Conservation (phyloP, 2,888 invertebrate genomes). For the Agrochola lychnidis region DNA sequence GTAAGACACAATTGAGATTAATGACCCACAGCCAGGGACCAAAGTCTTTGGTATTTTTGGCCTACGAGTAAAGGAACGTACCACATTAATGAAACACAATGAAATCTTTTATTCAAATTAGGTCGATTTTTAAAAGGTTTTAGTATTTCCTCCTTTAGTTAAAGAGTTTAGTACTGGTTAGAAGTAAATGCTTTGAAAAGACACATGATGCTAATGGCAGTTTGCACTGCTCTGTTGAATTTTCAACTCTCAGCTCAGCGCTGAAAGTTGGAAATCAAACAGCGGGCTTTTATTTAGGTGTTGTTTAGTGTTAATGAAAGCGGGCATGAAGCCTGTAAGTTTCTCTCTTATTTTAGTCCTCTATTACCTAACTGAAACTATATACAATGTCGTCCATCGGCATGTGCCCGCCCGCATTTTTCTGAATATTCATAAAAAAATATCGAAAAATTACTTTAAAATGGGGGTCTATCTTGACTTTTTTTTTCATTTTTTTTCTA, state of each 20-base stretch:
- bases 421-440: no score
- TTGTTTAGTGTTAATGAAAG: neutral
- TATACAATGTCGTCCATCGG: no score
- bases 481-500: no score
- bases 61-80: slow-evolving; percentile 11
- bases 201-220: neutral
- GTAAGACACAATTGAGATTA: slow-evolving; percentile 53
- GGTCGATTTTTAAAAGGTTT: slow-evolving; percentile 8
- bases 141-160: slow-evolving; percentile 15
- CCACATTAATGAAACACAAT: slow-evolving; percentile 31
- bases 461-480: no score
- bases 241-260: neutral
- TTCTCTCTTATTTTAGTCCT: neutral
- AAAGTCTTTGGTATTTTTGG: slow-evolving; percentile 29
- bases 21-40: slow-evolving; percentile 16
- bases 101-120: slow-evolving; percentile 47
- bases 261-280: neutral
- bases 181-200: neutral
- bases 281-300: neutral
- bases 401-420: no score
- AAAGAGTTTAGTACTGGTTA: neutral
- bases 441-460: no score
- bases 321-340: no score
- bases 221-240: neutral
- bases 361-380: no score